These are phyloP conservation scores for Seira sanloemensis DNA, from an alignment of 2,888 invertebrate genomes.

Conservation along the genomic window DNA sequence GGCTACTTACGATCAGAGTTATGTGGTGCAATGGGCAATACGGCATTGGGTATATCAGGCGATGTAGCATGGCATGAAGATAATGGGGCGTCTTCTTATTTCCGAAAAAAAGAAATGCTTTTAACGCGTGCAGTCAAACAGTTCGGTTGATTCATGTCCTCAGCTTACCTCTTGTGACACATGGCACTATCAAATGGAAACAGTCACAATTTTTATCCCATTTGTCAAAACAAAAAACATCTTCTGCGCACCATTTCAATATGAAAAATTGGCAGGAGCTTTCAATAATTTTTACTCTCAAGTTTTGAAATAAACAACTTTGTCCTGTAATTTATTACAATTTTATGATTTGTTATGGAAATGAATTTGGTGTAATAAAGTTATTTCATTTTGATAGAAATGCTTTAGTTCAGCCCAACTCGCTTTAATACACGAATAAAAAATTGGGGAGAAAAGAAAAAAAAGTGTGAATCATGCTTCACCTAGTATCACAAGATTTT, in stretches of 20 bases:
- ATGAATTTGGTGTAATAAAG: too few relatives aligned
- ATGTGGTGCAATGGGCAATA: not conserved
- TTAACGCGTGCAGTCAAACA: constrained; percentile 20
- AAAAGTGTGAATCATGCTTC: constrained; percentile 1
- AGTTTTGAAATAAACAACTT: constrained; percentile 1
- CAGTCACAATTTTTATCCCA: constrained; percentile 40
- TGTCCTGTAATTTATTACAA: not conserved
- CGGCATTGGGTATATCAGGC: not conserved
- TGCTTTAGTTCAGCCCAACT: too few relatives aligned
- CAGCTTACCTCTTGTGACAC: constrained; percentile 30
- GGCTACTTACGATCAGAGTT: not conserved
- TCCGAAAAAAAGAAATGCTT: too few relatives aligned
- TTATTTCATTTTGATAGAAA: too few relatives aligned
- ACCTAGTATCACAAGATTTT: not conserved
- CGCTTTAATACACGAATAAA: too few relatives aligned
- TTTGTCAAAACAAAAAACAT: constrained; percentile 52
- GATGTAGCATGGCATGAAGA: not conserved
- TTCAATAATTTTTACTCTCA: constrained; percentile 2
- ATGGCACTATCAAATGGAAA: constrained; percentile 42
- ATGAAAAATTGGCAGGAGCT: constrained; percentile 15
- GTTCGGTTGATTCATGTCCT: constrained; percentile 25
- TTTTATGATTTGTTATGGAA: constrained; percentile 9
- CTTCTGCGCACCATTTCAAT: constrained; percentile 17
- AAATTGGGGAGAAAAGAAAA: not conserved
- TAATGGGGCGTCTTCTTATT: constrained; percentile 24